These are phyloP conservation scores for Phenganax subtilis DNA, from an alignment of 92 coral and sea anemone genomes.

Conservation along the genomic window DNA sequence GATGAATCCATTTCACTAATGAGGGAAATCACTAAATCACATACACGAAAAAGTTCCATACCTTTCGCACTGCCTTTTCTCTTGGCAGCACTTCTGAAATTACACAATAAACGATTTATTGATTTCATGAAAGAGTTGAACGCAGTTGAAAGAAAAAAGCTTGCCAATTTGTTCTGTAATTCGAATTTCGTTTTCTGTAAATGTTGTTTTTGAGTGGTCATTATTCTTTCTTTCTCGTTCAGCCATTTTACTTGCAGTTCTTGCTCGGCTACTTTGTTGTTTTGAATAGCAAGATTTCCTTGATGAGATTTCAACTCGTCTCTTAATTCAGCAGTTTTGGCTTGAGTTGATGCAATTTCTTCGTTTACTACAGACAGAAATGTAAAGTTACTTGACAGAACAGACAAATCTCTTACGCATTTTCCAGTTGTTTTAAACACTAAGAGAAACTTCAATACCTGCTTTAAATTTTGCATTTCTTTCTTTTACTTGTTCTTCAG, in stretches of 20 bases:
- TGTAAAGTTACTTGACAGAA: not conserved
- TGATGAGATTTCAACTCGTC: conserved; percentile 76
- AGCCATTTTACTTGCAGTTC: conserved; percentile 83
- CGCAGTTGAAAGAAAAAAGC: not conserved
- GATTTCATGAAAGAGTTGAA: not conserved
- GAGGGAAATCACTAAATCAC: not conserved
- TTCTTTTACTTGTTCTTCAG: conserved; percentile 82
- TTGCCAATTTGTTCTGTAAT: conserved; percentile 47
- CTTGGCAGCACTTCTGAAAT: conserved; percentile 4
- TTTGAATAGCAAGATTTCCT: conserved; percentile 68
- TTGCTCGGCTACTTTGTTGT: conserved; percentile 75
- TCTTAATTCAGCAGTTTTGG: conserved; percentile 58
- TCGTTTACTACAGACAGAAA: conserved; percentile 54
- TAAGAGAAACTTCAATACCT: conserved; percentile 31
- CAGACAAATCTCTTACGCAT: not conserved
- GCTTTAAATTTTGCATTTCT: conserved; percentile 70
- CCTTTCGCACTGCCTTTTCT: conserved; percentile 25
- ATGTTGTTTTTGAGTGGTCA: conserved; percentile 48
- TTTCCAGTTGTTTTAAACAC: not conserved
- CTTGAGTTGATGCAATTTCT: conserved; percentile 61
- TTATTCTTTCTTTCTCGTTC: conserved; percentile 53
- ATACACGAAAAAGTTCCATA: not conserved
- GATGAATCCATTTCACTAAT: too few species aligned
- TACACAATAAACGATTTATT: not conserved
- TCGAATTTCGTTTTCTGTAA: conserved; percentile 45